A percentile compares a stretch with the other conserved stretches of the same genome.
These are phyloP conservation scores for Drosophila ficusphila DNA, from an alignment of 1,140 invertebrate genomes.

Conservation along the genomic window DNA sequence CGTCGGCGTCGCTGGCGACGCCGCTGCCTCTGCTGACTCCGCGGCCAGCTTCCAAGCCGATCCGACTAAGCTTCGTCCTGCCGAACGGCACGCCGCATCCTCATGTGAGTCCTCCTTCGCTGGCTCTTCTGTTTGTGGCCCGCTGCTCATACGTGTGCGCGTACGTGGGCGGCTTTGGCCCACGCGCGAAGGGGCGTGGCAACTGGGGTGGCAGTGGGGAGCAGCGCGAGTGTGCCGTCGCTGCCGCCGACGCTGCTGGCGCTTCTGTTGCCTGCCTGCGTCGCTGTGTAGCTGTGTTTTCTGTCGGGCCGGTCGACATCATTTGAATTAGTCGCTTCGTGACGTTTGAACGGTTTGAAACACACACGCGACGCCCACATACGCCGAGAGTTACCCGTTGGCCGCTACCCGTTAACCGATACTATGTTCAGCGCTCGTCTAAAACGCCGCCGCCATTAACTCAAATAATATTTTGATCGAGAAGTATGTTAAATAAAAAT, in stretches of 20 bases:
- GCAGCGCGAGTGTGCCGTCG: conserved; percentile 62
- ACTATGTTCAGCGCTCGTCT: conserved; percentile 19
- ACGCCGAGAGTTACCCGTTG: conserved; percentile 24
- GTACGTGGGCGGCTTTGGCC: conserved; percentile 66
- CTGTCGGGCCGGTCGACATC: conserved; percentile 74
- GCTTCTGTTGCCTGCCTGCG: conserved; percentile 45
- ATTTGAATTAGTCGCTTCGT: conserved; percentile 84
- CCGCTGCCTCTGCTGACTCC: conserved; percentile 5
- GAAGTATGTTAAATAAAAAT: conserved; percentile 45
- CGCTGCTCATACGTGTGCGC: conserved; percentile 77
- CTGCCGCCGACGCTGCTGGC: conserved; percentile 29
- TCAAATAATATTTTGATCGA: not conserved
- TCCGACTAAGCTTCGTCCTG: conserved; percentile 35
- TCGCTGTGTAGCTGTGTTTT: conserved; percentile 58
- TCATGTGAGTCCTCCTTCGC: conserved; percentile 66
- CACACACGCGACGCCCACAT: conserved; percentile 75
- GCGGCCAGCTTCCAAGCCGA: conserved; percentile 35
- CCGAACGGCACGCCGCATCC: conserved; percentile 57
- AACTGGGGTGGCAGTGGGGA: conserved; percentile 24
- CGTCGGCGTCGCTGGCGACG: conserved; percentile 30
- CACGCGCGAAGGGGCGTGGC: conserved; percentile 24
- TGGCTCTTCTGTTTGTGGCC: conserved; percentile 65
- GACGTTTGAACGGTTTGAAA: conserved; percentile 84
- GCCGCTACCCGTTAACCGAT: conserved; percentile 31
- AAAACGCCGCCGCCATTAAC: conserved; percentile 46